Percentiles rank a stretch among this genome's conserved stretches.
Evolutionary conservation across 2,797 vertebrate species (phyloP).

Genomic region (Synaphobranchus kaupii): DNA sequence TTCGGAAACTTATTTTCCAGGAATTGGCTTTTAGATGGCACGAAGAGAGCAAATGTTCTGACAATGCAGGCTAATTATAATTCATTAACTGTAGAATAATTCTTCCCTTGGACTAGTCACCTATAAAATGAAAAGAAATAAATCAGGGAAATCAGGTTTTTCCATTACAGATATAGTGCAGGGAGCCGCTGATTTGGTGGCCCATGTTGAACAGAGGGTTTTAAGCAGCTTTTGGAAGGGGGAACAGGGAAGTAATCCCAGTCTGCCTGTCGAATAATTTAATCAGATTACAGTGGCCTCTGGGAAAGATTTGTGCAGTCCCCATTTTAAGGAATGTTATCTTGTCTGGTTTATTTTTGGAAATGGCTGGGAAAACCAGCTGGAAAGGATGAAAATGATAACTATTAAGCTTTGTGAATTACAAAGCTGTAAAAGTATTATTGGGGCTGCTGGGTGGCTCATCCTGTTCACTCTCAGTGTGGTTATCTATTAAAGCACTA

Average conservation of each 20-base stretch:
- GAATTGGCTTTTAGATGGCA: too few species aligned
- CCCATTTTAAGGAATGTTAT: not conserved
- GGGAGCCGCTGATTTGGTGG: conserved; percentile 29
- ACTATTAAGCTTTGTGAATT: not conserved
- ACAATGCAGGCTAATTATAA: not conserved
- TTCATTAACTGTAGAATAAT: not conserved
- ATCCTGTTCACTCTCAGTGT: not conserved
- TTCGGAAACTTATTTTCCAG: too few species aligned
- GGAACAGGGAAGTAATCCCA: conserved; percentile 26
- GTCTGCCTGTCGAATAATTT: conserved; percentile 44
- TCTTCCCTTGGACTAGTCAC: not conserved
- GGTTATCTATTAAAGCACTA: not conserved
- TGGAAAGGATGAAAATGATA: not conserved
- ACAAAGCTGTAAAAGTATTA: not conserved
- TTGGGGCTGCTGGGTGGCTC: not conserved
- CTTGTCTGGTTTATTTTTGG: not conserved
- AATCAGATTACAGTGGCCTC: conserved; percentile 31
- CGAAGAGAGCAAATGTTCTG: not conserved
- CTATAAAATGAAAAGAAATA: not conserved
- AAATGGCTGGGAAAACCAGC: not conserved
- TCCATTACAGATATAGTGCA: not conserved
- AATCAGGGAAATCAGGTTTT: not conserved
- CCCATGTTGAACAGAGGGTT: conserved; percentile 37
- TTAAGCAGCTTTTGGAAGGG: too few species aligned
- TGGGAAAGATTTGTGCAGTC: not conserved